These are phyloP conservation scores for Eospalax fontanierii DNA, from an alignment of 2,797 vertebrate species.

Conservation along the genomic window DNA sequence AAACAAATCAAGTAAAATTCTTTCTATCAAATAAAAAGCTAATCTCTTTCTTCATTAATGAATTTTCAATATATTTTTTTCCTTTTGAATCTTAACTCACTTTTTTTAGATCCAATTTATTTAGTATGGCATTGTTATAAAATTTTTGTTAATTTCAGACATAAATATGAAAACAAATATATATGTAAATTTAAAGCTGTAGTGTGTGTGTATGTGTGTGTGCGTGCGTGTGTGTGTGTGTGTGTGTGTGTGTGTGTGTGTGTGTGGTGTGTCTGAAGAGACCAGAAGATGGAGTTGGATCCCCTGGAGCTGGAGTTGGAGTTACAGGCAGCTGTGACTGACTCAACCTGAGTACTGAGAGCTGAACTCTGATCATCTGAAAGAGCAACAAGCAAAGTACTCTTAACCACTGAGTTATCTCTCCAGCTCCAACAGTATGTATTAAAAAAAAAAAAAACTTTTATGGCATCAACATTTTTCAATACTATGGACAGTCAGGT, in stretches of 20 bases:
- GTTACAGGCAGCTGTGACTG: not conserved
- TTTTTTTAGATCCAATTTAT: conserved; percentile 54
- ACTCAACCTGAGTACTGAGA: not conserved
- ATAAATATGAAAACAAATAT: not conserved
- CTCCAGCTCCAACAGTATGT: not conserved
- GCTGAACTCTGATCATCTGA: too few relatives aligned
- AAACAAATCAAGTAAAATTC: conserved; percentile 45
- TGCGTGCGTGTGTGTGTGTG: not conserved
- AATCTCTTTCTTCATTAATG: conserved; percentile 22
- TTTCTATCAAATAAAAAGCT: conserved; percentile 43
- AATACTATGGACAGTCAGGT: not conserved
- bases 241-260: not conserved
- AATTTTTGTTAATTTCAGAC: conserved; percentile 58
- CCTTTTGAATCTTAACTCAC: conserved; percentile 19
- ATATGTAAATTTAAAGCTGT: not conserved
- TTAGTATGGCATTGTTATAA: conserved; percentile 36
- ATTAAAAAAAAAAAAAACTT: not conserved
- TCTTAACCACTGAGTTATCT: not conserved
- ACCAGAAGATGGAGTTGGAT: not conserved
- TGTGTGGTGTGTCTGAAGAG: not conserved
- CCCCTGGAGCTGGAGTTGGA: not conserved
- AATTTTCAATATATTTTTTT: conserved; percentile 35
- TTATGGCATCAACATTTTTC: not conserved
- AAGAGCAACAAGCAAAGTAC: too few relatives aligned
- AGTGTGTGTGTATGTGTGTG: not conserved